Base-by-base conservation (phyloP, 1,140 invertebrate genomes). In the Phthorimaea operculella region DNA sequence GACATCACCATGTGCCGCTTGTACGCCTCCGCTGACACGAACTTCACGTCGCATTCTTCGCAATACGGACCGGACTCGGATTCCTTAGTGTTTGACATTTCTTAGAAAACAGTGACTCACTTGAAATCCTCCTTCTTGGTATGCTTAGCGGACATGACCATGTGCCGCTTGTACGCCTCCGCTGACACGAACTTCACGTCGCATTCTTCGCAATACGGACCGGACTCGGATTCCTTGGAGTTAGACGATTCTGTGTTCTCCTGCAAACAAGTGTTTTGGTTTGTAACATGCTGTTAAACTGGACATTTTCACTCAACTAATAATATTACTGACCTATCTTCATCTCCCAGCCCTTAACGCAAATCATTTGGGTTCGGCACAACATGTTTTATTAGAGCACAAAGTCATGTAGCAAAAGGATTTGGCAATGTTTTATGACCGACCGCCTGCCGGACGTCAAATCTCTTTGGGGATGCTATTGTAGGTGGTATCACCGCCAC, bases 1-100 rank as follows among this genome's bases (percentile, higher is more conserved):
- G 80, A 79, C 8, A 72, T 82, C 56, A 79, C 76, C 72, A 82
- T 73, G 56, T 83, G 80, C 7, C 78, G 58, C 54, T 76, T 76
- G 57, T 62, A 81, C 15, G 80, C 80, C 42, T 75, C 72, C 48
- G 36, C 52, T 0, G 74, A 74, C 0, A 66, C 51, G 56, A 83
- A 83, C 52, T 72, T 73, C 9, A 83, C 74, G 59, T 79, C 76
- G 52, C 80, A 83, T 21, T 64, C 55, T 39, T 60, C 62, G 55
- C 80, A 83, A 55, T 79, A 83, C 14, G 70, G 70, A 14, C 65
- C 59, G 0, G 58, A 48, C 9, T 58, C 59, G 9, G 48, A 33
- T 18, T 17, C 44, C 9, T 14, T 8, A 42, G 3, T 3, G 21
- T 28, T 28, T 28, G 21, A 28, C 21, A n/a, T n/a, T n/a, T n/a